Evolutionary conservation across 2,888 invertebrate species (phyloP).

Genomic region (Germaria angustata): DNA sequence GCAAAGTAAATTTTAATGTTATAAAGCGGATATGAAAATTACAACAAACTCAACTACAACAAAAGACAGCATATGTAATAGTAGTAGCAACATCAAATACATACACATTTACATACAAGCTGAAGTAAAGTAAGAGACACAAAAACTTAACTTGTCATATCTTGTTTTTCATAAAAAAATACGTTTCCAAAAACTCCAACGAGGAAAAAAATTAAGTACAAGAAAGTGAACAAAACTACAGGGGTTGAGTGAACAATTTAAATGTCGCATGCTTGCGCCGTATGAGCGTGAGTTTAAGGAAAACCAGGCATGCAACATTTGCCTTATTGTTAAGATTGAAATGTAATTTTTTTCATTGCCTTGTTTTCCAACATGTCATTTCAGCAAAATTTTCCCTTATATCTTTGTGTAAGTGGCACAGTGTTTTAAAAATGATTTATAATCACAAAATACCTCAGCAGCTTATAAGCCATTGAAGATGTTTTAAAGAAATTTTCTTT

Average conservation of each 20-base stretch:
- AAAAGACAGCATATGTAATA: background rate
- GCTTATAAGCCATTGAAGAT: background rate
- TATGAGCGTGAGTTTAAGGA: background rate
- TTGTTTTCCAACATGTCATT: slow-evolving; percentile 10
- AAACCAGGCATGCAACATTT: slow-evolving; percentile 53
- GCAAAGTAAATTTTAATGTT: slow-evolving; percentile 62
- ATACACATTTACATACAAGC: background rate
- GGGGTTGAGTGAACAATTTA: slow-evolving; percentile 56
- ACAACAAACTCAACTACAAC: slow-evolving; percentile 18
- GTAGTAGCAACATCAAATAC: slow-evolving; percentile 8
- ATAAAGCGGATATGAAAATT: slow-evolving; percentile 57
- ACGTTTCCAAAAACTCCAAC: slow-evolving; percentile 1
- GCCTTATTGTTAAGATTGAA: slow-evolving; percentile 34
- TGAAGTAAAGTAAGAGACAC: slow-evolving; percentile 43
- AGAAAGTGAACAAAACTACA: slow-evolving; percentile 11
- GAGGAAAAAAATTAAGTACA: background rate
- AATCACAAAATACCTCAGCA: too few species aligned
- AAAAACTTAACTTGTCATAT: slow-evolving; percentile 59
- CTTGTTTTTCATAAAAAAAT: slow-evolving; percentile 30
- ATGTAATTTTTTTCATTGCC: background rate
- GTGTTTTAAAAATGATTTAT: background rate
- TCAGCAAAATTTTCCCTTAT: background rate
- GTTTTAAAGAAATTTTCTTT: too few species aligned
- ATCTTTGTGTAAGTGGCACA: background rate
- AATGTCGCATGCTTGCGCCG: slow-evolving; percentile 29